Base-by-base conservation (phyloP, 1,140 invertebrate species). In the Brachionus calyciflorus region DNA sequence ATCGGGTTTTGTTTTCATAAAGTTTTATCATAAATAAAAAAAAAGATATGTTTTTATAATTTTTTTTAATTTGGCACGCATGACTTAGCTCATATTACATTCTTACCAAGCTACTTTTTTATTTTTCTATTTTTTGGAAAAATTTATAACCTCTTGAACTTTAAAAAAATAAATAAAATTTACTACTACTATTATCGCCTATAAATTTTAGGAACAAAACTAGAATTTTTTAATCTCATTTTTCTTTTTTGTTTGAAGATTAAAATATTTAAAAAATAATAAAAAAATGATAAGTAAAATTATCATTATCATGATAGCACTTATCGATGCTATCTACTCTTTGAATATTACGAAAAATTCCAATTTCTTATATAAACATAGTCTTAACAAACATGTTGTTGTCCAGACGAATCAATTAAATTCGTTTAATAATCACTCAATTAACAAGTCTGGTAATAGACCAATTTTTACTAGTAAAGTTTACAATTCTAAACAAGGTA, bases 141-240 rank as follows among this genome's bases (percentile, higher is more conserved):
- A 44, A 44, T 65, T 65, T 65, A 65, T 65, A 65, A 65, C 60
- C 60, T 65, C 33, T 65, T 65, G 60, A 65, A 65, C 60, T 65
- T 65, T 65, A 26, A 60, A 24, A 14, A 14, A 46, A 46, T 7
- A 17, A 37, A 37, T 5, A 37, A 3, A 9, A 33, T 33, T 33
- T 37, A 60, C n/a, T 12, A 21, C 12, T 49, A 53, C 2, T 53
- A 60, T 65, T 65, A 65, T 65, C 60, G 37, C n/a, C 60, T 65
- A 65, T 65, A 65, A 65, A 65, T 41, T 44, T 44, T 44, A n/a
- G n/a, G n/a, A n/a, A n/a, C n/a, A n/a, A n/a, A n/a, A n/a, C n/a
- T n/a, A n/a, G n/a, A n/a, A n/a, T n/a, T n/a, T n/a, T n/a, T n/a
- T n/a, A n/a, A n/a, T n/a, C n/a, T n/a, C n/a, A n/a, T 65, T 37